phyloP scores from a whole-genome alignment of 2,113 vertebrate genomes.

The Marmota flaviventris region DNA sequence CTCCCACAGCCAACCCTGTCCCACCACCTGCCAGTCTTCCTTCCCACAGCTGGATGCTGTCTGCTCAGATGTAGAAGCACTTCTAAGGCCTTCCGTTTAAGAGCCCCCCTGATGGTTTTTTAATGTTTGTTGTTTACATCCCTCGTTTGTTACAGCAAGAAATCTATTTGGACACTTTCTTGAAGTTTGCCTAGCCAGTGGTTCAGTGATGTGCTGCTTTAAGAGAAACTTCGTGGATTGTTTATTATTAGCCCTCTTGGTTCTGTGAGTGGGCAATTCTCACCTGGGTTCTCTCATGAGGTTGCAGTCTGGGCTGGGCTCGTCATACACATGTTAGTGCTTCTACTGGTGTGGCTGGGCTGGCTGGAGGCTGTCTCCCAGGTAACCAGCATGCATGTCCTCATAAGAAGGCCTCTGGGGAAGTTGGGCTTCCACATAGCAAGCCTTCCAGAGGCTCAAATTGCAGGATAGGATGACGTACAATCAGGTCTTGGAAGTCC shows the following conservation, averaged over 20 bases:
- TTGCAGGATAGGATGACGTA: not conserved
- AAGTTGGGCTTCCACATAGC: not conserved
- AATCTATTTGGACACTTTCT: not conserved
- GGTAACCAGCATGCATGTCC: not conserved
- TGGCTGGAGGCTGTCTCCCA: not conserved
- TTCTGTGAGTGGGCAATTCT: not conserved
- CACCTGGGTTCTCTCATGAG: not conserved
- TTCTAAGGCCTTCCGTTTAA: not conserved
- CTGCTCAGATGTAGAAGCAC: not conserved
- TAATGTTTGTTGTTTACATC: not conserved
- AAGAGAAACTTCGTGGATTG: not conserved
- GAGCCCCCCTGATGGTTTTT: not conserved
- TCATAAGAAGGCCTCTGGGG: not conserved
- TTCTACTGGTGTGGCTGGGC: not conserved
- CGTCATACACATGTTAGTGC: rapidly evolving
- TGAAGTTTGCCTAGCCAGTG: not conserved
- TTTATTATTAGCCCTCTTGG: not conserved
- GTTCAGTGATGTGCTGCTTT: not conserved
- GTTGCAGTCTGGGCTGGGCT: not conserved
- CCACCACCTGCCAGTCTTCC: not conserved
- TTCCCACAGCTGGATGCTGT: not conserved
- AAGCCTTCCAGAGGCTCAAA: not conserved
- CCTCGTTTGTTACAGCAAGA: not conserved
- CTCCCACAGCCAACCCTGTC: not conserved
- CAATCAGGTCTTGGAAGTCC: not conserved